Evolutionary conservation across 1,140 invertebrate species (phyloP).

Genomic region (Idris sp.): DNA sequence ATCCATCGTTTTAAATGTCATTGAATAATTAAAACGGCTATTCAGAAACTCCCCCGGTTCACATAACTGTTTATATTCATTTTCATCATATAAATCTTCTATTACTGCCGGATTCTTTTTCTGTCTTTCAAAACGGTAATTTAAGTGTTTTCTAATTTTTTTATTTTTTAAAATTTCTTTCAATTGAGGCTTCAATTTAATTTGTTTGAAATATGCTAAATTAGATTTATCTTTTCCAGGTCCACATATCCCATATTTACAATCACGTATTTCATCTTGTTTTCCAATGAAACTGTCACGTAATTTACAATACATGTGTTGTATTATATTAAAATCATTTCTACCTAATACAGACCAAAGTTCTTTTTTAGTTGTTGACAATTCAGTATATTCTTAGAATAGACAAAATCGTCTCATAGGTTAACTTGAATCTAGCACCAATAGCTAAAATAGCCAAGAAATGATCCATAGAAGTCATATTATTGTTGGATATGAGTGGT

Average conservation of each 20-base stretch:
- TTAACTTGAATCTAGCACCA: too few species aligned
- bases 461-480: too few species aligned
- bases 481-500: too few species aligned
- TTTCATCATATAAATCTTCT: constrained; percentile 15
- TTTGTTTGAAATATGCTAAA: constrained; percentile 12
- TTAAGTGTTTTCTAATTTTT: neutral
- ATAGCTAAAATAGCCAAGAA: too few species aligned
- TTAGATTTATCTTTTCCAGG: constrained; percentile 6
- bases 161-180: constrained; percentile 8
- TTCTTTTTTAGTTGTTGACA: constrained; percentile 5
- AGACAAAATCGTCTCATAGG: constrained; percentile 13
- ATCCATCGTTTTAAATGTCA: constrained; percentile 20
- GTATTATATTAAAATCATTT: constrained; percentile 6
- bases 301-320: constrained; percentile 11
- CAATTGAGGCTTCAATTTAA: constrained; percentile 4
- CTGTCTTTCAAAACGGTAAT: constrained; percentile 13
- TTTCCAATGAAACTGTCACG: neutral
- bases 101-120: neutral
- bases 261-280: neutral
- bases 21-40: constrained; percentile 5
- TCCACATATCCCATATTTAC: constrained; percentile 6
- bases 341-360: constrained; percentile 6
- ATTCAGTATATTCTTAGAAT: neutral
- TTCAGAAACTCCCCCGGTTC: constrained; percentile 6
- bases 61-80: constrained; percentile 13